Percentiles rank a stretch among this genome's conserved stretches.
phyloP scores from a whole-genome alignment of 1,140 invertebrate species.

The Linepithema humile region DNA sequence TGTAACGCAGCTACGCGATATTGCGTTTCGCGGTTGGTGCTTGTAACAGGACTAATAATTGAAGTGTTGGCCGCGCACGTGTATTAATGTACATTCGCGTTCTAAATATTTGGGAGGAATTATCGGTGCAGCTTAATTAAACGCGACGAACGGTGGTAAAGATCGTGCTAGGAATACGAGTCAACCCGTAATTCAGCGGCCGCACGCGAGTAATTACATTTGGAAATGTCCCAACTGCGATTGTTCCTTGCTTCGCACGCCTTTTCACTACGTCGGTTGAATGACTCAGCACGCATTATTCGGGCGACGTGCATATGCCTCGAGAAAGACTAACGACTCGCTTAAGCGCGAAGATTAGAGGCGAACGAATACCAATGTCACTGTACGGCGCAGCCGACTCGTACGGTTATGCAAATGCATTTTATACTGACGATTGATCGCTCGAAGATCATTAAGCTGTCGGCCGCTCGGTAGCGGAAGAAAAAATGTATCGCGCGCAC shows the following conservation, averaged over 20 bases:
- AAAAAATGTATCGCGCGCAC: neutral
- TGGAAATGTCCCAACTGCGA: conserved; percentile 60
- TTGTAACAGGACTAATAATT: conserved; percentile 41
- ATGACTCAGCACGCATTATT: conserved; percentile 60
- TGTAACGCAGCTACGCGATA: conserved; percentile 33
- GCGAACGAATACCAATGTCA: conserved; percentile 57
- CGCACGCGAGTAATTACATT: conserved; percentile 43
- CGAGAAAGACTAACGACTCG: conserved; percentile 64
- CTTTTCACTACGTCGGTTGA: conserved; percentile 48
- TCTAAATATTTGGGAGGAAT: conserved; percentile 51
- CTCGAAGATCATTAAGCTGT: conserved; percentile 3
- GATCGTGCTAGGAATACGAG: conserved; percentile 28
- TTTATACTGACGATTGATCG: conserved; percentile 33
- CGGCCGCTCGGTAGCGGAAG: neutral
- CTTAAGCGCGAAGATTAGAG: conserved; percentile 56
- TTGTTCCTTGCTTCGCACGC: conserved; percentile 22
- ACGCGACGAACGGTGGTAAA: conserved; percentile 25
- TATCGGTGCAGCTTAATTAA: conserved; percentile 39
- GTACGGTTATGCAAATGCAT: conserved; percentile 61
- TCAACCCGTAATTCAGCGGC: conserved; percentile 46
- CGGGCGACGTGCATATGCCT: conserved; percentile 1
- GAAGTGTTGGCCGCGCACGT: conserved; percentile 6
- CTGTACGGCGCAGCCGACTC: neutral
- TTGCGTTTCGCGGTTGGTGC: conserved; percentile 32
- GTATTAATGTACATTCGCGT: neutral